Base-by-base conservation (phyloP, 1,140 invertebrate genomes). In the Penaeus vannamei region DNA sequence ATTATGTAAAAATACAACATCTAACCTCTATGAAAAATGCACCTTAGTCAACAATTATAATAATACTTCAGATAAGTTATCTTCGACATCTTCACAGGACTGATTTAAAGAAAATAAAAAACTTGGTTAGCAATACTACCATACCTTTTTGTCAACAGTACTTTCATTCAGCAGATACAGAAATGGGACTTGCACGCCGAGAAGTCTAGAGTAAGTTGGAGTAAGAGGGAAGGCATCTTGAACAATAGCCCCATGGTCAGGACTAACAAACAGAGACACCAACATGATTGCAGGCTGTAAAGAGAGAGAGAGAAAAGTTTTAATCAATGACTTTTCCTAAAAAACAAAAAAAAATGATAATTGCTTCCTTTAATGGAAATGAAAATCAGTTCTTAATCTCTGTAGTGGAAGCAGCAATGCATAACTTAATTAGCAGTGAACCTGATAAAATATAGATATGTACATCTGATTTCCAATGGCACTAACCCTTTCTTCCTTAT, bases 161-260 rank as follows among this genome's bases (percentile, higher is more conserved):
- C 87, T 82, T 62, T 84, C 84, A 53, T 92, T 91, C 32, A 94
- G 91, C 87, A 95, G 93, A 91, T 93, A 94, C 89, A 94, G 93
- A 91, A 93, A 94, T 26, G 95, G 95, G 29, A 95, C 93, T 89
- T 94, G 93, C 10, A 95, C 92, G 66, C 93, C 94, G 10, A 95
- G 91, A 2, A 94, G 90, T 66, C 91, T 90, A 84, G 91, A 91
- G 79, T 92, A 92, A 64, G 92, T 91, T 26, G 91, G 90, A 76
- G 92, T 92, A n/a, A 94, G 91, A 14, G 94, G 91, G 89, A 94
- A 94, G 22, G 95, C 94, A 92, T 97, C 96, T 91, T 97, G 96
- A 20, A 97, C 94, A 32, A 96, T 93, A 36, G 96, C 94, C 22
- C 95, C 96, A 92, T 95, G 94, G 85, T 97, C 96, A 7, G 94